Base-by-base conservation (phyloP, 2,888 invertebrate species). In the Parnassius mnemosyne region DNA sequence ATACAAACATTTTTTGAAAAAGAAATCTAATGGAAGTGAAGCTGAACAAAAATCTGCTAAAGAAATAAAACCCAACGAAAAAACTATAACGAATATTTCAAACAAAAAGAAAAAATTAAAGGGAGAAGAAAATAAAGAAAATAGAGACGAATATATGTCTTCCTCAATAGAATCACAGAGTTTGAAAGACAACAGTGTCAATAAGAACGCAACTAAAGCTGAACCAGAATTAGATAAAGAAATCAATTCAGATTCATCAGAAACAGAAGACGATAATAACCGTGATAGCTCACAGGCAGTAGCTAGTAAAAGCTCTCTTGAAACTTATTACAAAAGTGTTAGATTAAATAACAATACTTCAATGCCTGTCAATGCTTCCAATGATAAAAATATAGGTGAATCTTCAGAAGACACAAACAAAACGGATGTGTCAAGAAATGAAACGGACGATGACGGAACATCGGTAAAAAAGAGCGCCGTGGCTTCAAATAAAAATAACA, bases 1-100 rank as follows among this genome's bases (percentile, higher is more conserved):
- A 49, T 63, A 55, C 12, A 41, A 25, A 7, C 50, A 55, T 34
- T 58, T 63, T 10, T 9, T 63, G 11, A 54, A 63, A 54, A 63
- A 44, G 2, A 63, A 57, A 16, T 49, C 49, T 11, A 3, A 10
- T 1, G 16, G 16, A 49, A 49, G n/a, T 47, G n/a, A 47, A 47
- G 13, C 12, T 12, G n/a, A 16, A 13, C 9, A 41, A 34, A 12
- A 10, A 34, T 2, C 10, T 12, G 44, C 11, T 12, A 52, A 46
- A 59, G 25, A 25, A 16, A 9, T 13, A 11, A 34, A 52, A 16
- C 53, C 16, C 3, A 43, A 34, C 1, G 53, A 43, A 10, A 53
- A 53, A 43, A 34, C 34, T 3, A 13, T 53, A 12, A 53, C 34
- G 3, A 61, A 43, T 25, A 50, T n/a, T 16, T 51, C 60, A 20